phyloP scores from a whole-genome alignment of 2,797 vertebrate species.

The Avahi laniger region DNA sequence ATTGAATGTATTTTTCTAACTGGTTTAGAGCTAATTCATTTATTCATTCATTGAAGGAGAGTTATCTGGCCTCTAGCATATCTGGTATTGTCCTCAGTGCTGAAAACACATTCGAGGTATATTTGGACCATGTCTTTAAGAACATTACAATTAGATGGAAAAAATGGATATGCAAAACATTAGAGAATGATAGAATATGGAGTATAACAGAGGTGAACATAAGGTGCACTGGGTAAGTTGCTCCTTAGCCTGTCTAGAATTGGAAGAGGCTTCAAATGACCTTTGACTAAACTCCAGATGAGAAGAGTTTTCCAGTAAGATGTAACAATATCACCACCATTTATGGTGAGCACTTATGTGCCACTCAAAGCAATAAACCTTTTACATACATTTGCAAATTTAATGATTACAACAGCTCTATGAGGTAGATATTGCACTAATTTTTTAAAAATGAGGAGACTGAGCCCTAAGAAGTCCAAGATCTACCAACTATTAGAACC shows the following conservation, averaged over 20 bases:
- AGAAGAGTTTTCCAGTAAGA: not conserved
- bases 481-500: not conserved
- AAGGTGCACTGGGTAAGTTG: not conserved
- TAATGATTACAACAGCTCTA: not conserved
- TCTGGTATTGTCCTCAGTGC: not conserved
- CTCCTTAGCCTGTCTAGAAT: not conserved
- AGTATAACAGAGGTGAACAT: not conserved
- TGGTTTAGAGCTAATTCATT: conserved; percentile 25
- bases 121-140: not conserved
- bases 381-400: not conserved
- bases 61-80: not conserved
- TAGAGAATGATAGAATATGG: not conserved
- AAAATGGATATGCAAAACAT: not conserved
- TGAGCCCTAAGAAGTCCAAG: not conserved
- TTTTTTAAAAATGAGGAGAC: not conserved
- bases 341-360: not conserved
- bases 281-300: not conserved
- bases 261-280: not conserved
- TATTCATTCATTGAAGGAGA: not conserved
- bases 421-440: not conserved
- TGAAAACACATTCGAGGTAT: not conserved
- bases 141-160: not conserved
- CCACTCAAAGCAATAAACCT: not conserved
- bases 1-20: not conserved
- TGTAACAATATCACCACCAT: not conserved